phyloP scores from a whole-genome alignment of 1,140 invertebrate genomes.

The Notospermus geniculatus region DNA sequence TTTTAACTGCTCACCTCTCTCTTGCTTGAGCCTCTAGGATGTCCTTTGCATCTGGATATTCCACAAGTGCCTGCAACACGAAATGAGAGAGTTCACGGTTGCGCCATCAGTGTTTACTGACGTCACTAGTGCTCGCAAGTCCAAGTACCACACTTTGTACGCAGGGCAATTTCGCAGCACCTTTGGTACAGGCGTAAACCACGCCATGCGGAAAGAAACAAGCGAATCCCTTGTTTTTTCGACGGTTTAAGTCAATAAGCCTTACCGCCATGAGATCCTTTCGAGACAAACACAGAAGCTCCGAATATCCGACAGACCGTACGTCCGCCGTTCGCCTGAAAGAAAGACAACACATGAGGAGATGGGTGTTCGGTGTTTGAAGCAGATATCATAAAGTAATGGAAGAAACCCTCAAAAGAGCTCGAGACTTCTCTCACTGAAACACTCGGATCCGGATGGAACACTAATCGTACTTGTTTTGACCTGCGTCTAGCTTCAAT shows the following conservation, averaged over 20 bases:
- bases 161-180: too few relatives aligned
- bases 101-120: too few relatives aligned
- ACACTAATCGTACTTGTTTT: constrained; percentile 87
- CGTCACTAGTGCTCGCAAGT: too few relatives aligned
- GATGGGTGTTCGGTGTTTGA: too few relatives aligned
- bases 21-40: constrained; percentile 36
- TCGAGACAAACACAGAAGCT: constrained; percentile 87
- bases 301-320: constrained; percentile 89
- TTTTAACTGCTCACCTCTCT: constrained; percentile 41
- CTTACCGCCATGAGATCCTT: constrained; percentile 90
- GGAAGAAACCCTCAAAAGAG: too few relatives aligned
- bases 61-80: constrained; percentile 36
- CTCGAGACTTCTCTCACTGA: too few relatives aligned
- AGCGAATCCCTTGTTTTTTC: too few relatives aligned
- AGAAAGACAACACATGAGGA: constrained; percentile 31
- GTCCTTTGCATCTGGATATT: constrained; percentile 41
- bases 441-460: background rate
- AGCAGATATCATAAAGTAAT: too few relatives aligned
- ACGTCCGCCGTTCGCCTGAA: constrained; percentile 90
- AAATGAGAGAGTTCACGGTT: background rate
- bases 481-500: constrained; percentile 81
- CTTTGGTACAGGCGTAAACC: too few relatives aligned
- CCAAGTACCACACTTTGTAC: too few relatives aligned
- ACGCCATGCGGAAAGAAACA: too few relatives aligned
- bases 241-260: constrained; percentile 53